Evolutionary conservation across 2,888 invertebrate genomes (phyloP).

Genomic region (Folsomia manolachei): DNA sequence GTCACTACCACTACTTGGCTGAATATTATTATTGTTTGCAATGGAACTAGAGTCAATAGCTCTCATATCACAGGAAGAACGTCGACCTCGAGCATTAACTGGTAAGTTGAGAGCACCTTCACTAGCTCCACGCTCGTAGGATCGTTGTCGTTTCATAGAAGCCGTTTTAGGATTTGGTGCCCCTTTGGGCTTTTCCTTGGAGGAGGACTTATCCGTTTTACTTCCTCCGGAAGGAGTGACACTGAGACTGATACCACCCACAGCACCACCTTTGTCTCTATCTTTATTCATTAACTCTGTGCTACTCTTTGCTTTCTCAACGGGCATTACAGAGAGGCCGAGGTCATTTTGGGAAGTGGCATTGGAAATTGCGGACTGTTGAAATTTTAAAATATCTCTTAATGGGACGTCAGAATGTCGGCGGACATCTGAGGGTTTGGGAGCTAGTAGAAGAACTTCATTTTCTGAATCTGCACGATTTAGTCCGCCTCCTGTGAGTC

Average conservation of each 20-base stretch:
- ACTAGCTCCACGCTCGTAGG: constrained; percentile 47
- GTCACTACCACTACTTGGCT: constrained; percentile 19
- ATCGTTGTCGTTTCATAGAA: constrained; percentile 47
- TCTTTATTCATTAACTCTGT: constrained; percentile 34
- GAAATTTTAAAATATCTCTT: constrained; percentile 49
- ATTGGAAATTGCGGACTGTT: constrained; percentile 38
- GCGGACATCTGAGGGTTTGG: constrained; percentile 48
- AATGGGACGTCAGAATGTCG: constrained; percentile 50
- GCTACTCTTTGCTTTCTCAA: constrained; percentile 41
- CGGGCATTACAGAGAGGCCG: constrained; percentile 38
- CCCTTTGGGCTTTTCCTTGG: constrained; percentile 28
- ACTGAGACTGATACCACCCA: constrained; percentile 32
- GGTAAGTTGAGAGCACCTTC: constrained; percentile 49
- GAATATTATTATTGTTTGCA: constrained; percentile 45
- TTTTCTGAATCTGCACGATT: constrained; percentile 48
- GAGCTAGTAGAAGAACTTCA: constrained; percentile 48
- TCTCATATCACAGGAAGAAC: constrained; percentile 49
- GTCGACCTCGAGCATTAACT: constrained; percentile 42
- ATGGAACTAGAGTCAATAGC: constrained; percentile 42
- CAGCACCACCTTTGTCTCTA: constrained; percentile 12
- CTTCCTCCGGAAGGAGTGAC: constrained; percentile 19
- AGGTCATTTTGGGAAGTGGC: constrained; percentile 45
- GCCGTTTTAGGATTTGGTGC: constrained; percentile 32
- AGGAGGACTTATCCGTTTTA: constrained; percentile 16
- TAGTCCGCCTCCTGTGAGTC: constrained; percentile 22